phyloP scores from a whole-genome alignment of 2,113 vertebrate genomes.

The Phycodurus eques region DNA sequence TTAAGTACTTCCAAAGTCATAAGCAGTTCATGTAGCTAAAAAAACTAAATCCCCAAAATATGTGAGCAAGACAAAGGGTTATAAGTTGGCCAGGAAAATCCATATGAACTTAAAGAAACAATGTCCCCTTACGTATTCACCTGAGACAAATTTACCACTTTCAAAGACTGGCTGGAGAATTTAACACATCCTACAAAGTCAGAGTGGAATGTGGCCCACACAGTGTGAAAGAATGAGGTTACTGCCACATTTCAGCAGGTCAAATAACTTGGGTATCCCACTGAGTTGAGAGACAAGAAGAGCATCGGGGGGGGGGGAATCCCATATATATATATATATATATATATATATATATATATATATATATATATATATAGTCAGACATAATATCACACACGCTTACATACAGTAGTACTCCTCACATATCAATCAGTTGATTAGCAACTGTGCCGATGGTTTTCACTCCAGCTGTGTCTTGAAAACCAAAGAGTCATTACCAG shows the following conservation, averaged over 20 bases:
- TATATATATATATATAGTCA: no score
- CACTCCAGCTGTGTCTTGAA: conserved; percentile 12
- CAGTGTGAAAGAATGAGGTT: conserved; percentile 1
- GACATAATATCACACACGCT: conserved; percentile 1
- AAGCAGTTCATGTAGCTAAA: not conserved
- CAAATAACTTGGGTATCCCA: conserved; percentile 34
- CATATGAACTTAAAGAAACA: no score
- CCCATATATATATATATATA: no score
- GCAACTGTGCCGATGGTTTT: not conserved
- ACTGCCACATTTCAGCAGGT: conserved; percentile 28
- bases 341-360: no score
- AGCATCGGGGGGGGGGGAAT: not conserved
- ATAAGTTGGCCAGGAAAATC: no score
- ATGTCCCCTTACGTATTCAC: no score
- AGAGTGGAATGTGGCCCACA: conserved; percentile 3
- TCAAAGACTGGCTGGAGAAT: no score
- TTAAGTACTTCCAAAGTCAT: no score
- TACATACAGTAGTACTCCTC: not conserved
- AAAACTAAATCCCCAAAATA: not conserved
- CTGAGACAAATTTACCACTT: no score
- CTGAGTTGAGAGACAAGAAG: conserved; percentile 16
- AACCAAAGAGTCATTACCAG: conserved; percentile 9
- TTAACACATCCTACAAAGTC: not conserved
- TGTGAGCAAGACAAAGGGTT: no score
- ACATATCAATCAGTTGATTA: conserved; percentile 1